Percentiles rank a stretch among this genome's conserved stretches.
Evolutionary conservation across 2,113 vertebrate species (phyloP).

Genomic region (Erythrocercus mccallii): DNA sequence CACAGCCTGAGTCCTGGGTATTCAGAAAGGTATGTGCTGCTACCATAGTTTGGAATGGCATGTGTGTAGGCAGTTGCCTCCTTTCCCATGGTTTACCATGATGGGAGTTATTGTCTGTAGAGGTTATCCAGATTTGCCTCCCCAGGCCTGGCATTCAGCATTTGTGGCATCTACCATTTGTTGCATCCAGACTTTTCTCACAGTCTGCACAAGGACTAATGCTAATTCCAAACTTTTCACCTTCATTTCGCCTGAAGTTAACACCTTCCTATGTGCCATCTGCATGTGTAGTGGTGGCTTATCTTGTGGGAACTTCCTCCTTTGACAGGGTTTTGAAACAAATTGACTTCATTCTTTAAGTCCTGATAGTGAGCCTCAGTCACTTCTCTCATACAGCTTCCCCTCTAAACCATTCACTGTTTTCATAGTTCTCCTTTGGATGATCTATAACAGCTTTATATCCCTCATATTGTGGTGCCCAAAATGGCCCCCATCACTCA

Average conservation of each 20-base stretch:
- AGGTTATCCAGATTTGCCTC: not conserved
- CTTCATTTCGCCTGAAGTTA: not conserved
- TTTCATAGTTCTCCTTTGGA: not conserved
- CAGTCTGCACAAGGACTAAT: not conserved
- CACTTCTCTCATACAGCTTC: not conserved
- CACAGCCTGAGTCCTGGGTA: not conserved
- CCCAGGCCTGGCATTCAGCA: not conserved
- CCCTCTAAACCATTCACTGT: not conserved
- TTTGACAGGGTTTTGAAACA: not conserved
- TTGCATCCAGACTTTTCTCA: not conserved
- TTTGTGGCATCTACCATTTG: not conserved
- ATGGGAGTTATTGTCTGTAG: not conserved
- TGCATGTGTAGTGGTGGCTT: not conserved
- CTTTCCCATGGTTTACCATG: not conserved
- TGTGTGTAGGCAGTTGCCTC: not conserved
- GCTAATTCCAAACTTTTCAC: not conserved
- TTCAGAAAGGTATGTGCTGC: not conserved
- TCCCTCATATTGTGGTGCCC: not conserved
- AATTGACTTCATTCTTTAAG: not conserved
- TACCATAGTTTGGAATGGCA: not conserved
- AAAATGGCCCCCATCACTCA: not conserved
- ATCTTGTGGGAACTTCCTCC: not conserved
- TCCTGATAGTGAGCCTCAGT: no score
- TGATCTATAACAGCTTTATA: not conserved
- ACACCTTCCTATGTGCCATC: not conserved